Percentiles rank a stretch among this genome's conserved stretches.
These are phyloP conservation scores for Amia ocellicauda DNA, from an alignment of 2,113 vertebrate species.

Conservation along the genomic window DNA sequence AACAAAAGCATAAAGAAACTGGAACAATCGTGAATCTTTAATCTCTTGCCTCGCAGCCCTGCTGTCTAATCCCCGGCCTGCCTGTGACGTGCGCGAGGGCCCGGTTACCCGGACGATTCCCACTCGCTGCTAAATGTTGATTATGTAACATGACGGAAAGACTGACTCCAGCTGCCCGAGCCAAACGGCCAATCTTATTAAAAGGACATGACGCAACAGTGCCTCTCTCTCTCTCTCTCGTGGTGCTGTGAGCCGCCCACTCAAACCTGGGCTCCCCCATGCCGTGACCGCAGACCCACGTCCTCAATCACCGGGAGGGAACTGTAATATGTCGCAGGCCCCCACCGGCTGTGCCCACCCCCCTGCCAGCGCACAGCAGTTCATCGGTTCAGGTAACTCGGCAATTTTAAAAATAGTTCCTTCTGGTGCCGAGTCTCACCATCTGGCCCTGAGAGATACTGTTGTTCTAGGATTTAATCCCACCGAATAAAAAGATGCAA, in stretches of 20 bases:
- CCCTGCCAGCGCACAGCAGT: conserved; percentile 29
- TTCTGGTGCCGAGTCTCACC: too few relatives aligned
- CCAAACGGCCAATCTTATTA: conserved; percentile 43
- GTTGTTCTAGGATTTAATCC: too few relatives aligned
- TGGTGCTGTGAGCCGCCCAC: not conserved
- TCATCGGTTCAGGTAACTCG: conserved; percentile 42
- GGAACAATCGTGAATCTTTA: conserved; percentile 32
- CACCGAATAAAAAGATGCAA: too few relatives aligned
- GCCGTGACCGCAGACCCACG: not conserved
- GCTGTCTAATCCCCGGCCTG: conserved; percentile 17
- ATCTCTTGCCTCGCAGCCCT: conserved; percentile 28
- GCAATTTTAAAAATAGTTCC: conserved; percentile 59
- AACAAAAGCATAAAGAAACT: too few relatives aligned
- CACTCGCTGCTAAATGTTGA: conserved; percentile 28
- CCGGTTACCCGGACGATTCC: conserved; percentile 34
- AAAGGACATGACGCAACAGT: conserved; percentile 24
- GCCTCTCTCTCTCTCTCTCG: not conserved
- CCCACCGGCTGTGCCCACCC: conserved; percentile 35
- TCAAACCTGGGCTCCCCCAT: not conserved
- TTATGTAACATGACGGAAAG: conserved; percentile 56
- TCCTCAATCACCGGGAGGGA: too few relatives aligned
- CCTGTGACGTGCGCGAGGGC: conserved; percentile 33
- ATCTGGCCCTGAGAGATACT: conserved; percentile 52
- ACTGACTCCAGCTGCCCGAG: conserved; percentile 35
- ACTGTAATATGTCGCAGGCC: too few relatives aligned